Percentiles rank a stretch among this genome's conserved stretches.
phyloP scores from a whole-genome alignment of 1,140 invertebrate genomes.

The Octopus bimaculoides region DNA sequence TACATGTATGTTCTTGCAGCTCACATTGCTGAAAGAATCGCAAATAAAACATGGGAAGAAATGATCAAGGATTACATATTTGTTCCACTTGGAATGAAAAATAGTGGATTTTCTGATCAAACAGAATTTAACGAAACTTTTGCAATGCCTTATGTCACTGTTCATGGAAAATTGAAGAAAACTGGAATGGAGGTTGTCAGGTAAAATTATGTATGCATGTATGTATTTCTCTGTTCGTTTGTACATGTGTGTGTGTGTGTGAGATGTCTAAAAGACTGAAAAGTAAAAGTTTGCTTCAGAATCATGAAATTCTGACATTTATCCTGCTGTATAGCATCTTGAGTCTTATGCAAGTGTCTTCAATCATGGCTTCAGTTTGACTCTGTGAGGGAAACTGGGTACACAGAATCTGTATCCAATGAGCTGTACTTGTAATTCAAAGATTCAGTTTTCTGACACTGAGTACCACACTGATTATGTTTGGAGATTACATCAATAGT shows the following conservation, averaged over 20 bases:
- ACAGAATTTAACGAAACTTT: constrained; percentile 26
- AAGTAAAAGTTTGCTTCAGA: neutral
- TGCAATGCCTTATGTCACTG: constrained; percentile 39
- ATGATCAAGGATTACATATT: constrained; percentile 36
- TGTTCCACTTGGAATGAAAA: constrained; percentile 38
- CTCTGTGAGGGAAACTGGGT: no score
- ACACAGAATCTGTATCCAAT: no score
- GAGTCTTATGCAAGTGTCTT: no score
- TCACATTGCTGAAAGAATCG: constrained; percentile 41
- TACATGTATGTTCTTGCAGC: constrained; percentile 51
- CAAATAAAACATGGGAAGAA: constrained; percentile 41
- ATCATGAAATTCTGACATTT: no score
- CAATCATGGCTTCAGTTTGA: no score
- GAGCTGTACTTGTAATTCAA: no score
- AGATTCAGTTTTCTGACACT: no score
- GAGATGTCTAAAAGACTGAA: neutral
- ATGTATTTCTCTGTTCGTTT: neutral
- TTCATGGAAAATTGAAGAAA: constrained; percentile 27
- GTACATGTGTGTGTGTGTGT: neutral
- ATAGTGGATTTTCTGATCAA: constrained; percentile 37
- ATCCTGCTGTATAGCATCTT: no score
- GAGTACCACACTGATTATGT: no score
- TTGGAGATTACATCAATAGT: no score
- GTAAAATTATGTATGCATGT: neutral
- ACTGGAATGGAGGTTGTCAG: neutral